Base-by-base conservation (phyloP, 2,888 invertebrate genomes). In the Camptogramma bilineatum region DNA sequence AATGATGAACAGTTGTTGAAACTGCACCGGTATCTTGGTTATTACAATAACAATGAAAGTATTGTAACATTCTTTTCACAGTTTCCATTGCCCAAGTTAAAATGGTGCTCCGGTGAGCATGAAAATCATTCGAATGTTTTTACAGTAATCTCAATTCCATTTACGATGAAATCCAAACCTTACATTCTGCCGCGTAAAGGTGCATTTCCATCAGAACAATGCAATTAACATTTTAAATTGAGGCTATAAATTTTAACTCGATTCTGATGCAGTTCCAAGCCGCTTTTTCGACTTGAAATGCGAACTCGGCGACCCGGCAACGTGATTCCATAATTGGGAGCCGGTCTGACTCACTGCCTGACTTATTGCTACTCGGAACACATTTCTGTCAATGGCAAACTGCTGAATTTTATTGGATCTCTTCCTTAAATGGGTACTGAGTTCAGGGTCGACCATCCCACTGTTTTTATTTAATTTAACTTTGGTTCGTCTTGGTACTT, bases 311-410 rank as follows among this genome's bases (percentile, higher is more conserved):
- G 28, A 34, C 17, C 17, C 52, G 28, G 39, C 54, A 39, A 59
- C 60, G 39, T 47, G 55, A 39, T 24, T 59, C 65, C 39, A 46
- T 66, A 70, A 63, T 69, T 64, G 69, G 60, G 8, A 52, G 53
- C 47, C 46, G 53, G 52, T 21, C 63, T 72, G 72, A 70, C 39
- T 72, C 72, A 72, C 59, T 21, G 66, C 13, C 44, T 7, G 62
- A 52, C 55, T 60, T 61, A 64, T 64, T 62, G 63, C 62, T 39
- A 62, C 63, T 52, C 66, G 10, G 61, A 53, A 47, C 66, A 68
- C 66, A 68, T 53, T 65, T 57, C 59, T 64, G 65, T 66, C 67
- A 72, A 70, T 70, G 72, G 56, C 72, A 65, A 42, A 47, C 42
- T 42, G 46, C 70, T 63, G 64, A 67, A 68, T 69, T 68, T 65